phyloP scores from a whole-genome alignment of 2,888 invertebrate species.

The Helobdella robusta region DNA sequence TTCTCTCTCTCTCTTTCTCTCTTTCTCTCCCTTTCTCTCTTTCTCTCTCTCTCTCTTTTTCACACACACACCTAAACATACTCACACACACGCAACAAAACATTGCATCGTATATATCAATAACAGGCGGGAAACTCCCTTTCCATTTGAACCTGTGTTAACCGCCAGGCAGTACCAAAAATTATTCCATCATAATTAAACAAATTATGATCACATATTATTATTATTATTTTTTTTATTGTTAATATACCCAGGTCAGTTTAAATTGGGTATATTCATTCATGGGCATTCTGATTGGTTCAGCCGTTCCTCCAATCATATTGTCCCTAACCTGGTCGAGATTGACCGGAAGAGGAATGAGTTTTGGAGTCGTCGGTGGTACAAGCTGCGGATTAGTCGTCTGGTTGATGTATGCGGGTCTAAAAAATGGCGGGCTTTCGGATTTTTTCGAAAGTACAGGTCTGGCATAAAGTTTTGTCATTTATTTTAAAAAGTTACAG shows the following conservation, averaged over 20 bases:
- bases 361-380: slow-evolving; percentile 44
- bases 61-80: no score
- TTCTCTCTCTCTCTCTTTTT: no score
- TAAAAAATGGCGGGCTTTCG: slow-evolving; percentile 41
- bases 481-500: not conserved
- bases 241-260: slow-evolving; percentile 23
- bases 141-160: no score
- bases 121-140: no score
- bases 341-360: slow-evolving; percentile 44
- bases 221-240: not conserved
- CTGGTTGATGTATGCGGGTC: slow-evolving; percentile 46
- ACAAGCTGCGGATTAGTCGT: slow-evolving; percentile 41
- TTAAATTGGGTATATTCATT: slow-evolving; percentile 48
- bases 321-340: slow-evolving; percentile 47
- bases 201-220: no score
- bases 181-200: no score
- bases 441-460: slow-evolving; percentile 41
- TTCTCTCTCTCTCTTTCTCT: no score
- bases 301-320: slow-evolving; percentile 47
- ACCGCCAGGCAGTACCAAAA: no score
- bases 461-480: slow-evolving; percentile 14
- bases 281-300: slow-evolving; percentile 49
- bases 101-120: no score
- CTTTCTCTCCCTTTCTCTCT: no score
- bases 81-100: no score